Base-by-base conservation (phyloP, 2,888 invertebrate species). In the Cerceris ruficornis region DNA sequence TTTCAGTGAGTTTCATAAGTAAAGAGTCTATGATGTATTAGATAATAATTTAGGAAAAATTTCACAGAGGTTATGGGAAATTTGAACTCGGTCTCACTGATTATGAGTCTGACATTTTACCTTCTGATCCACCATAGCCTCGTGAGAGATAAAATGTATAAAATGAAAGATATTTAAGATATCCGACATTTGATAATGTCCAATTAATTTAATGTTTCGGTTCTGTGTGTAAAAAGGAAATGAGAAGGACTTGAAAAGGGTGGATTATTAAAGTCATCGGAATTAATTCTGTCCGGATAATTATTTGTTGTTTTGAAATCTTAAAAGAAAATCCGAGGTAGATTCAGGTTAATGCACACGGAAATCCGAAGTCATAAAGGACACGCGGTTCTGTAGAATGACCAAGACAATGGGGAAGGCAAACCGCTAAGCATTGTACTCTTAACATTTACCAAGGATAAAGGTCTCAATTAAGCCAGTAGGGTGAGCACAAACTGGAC, bases 381-480 rank as follows among this genome's bases (percentile, higher is more conserved):
- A 70, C 79, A 84, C 65, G 61, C 50, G 81, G 81, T 76, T 58
- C 67, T 62, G 54, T 64, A 69, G 61, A 79, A 84, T 71, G 74
- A 61, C 75, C 70, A 66, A 65, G 61, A 74, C 65, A 78, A 69
- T 62, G 73, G 58, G 28, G 28, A 52, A 59, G 49, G 14, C 49
- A 46, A 69, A 58, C 50, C 69, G 52, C 74, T 72, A 59, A 70
- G 52, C 69, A 72, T 73, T 62, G 73, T 64, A 52, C 75, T 28
- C 66, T 64, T 80, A 80, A 83, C 83, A 52, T 80, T 83, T 80
- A 72, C 71, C 46, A 72, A 68, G 66, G 77, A 73, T 72, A 81
- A 77, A 61, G 57, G 75, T 57, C 77, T 83, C 81, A 73, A 83
- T 83, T 83, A 83, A 83, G 70, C 61, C 65, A 70, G 59, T 55